Conservation (phyloP, 2,888 invertebrate species). For the Morinoia aosen region DNA sequence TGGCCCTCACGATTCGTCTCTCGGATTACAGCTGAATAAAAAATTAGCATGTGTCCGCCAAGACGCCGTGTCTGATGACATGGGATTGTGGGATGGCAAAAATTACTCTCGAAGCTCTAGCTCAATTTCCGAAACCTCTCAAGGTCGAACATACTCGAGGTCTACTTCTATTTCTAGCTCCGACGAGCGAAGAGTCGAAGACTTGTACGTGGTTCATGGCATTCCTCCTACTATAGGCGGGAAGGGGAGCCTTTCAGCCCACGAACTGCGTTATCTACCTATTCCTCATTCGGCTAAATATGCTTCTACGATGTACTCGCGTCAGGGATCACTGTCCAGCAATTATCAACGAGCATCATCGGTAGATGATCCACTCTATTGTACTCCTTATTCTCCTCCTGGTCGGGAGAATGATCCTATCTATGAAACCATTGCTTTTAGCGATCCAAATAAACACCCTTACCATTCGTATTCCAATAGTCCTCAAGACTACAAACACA, state of each 20-base stretch:
- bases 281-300: not conserved
- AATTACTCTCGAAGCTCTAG: not conserved
- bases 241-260: constrained; percentile 12
- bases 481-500: constrained; percentile 35
- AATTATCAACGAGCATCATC: constrained; percentile 1
- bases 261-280: constrained; percentile 26
- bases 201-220: constrained; percentile 56
- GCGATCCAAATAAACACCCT: constrained; percentile 59
- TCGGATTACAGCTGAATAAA: not conserved
- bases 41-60: not conserved
- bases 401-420: constrained; percentile 19
- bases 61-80: constrained; percentile 6
- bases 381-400: constrained; percentile 9
- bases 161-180: not conserved
- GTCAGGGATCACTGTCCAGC: not conserved
- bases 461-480: constrained; percentile 55
- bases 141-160: not conserved
- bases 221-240: constrained; percentile 55
- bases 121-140: not conserved
- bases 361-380: constrained; percentile 5
- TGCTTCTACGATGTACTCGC: not conserved
- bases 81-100: not conserved
- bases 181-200: constrained; percentile 44
- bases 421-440: constrained; percentile 55
- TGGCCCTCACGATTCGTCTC: not conserved